phyloP scores from a whole-genome alignment of 2,113 vertebrate species.

The Neolamprologus toae region DNA sequence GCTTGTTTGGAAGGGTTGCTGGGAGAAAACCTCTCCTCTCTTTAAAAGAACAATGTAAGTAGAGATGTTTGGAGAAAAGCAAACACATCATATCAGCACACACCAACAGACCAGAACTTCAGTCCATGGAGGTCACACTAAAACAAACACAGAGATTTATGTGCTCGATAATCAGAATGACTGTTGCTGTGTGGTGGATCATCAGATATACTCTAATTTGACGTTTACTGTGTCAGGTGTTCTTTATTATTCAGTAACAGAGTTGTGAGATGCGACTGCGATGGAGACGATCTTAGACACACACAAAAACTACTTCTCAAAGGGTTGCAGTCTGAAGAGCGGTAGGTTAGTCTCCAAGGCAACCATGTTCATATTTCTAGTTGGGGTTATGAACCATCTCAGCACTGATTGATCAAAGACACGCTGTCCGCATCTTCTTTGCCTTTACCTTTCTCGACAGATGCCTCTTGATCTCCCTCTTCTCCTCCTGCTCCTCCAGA shows the following conservation, averaged over 20 bases:
- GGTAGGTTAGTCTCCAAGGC: neutral
- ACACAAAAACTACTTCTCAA: neutral
- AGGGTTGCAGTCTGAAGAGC: neutral
- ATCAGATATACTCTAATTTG: neutral
- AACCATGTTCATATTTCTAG: neutral
- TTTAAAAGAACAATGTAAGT: neutral
- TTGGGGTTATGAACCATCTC: neutral
- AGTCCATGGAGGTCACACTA: neutral
- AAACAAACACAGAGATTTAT: neutral
- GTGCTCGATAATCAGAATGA: neutral
- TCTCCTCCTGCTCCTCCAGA: slow-evolving; percentile 95
- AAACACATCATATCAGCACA: neutral
- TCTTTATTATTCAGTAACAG: neutral
- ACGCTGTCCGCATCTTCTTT: neutral
- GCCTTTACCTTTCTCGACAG: slow-evolving; percentile 86
- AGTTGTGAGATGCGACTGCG: neutral
- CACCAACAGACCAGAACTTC: neutral
- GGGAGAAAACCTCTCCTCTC: neutral
- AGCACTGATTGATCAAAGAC: neutral
- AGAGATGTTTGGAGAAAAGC: neutral
- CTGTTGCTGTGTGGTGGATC: neutral
- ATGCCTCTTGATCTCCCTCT: slow-evolving; percentile 93
- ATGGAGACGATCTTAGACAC: neutral
- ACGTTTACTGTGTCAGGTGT: neutral
- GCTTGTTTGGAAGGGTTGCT: neutral